Conservation (phyloP, 2,797 vertebrate species). For the Mallotus villosus region DNA sequence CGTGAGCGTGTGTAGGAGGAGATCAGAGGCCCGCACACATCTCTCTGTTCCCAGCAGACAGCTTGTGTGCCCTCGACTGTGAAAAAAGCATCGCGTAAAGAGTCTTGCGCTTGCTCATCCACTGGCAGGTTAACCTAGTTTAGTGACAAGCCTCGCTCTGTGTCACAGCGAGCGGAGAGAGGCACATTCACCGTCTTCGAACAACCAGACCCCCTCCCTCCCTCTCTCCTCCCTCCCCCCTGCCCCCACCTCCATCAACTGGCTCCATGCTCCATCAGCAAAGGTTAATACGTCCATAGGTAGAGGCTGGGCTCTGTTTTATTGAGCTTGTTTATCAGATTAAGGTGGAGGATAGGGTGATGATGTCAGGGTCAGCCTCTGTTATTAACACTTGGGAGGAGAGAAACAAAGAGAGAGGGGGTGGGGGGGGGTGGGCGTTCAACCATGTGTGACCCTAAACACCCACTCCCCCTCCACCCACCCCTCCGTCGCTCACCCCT, state of each 20-base stretch:
- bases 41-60: no score
- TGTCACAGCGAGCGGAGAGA: background rate
- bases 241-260: no score
- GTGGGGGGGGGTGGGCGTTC: slow-evolving; percentile 25
- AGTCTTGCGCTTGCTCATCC: no score
- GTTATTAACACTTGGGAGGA: slow-evolving; percentile 63
- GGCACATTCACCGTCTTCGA: background rate
- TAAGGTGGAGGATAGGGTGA: slow-evolving; percentile 27
- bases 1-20: no score
- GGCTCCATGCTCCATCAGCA: background rate
- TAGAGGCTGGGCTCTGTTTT: slow-evolving; percentile 1
- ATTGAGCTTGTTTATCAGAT: slow-evolving; percentile 34
- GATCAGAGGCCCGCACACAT: no score
- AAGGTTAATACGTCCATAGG: slow-evolving; percentile 11
- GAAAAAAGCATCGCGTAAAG: no score
- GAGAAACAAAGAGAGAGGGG: slow-evolving; percentile 60
- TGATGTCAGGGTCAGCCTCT: slow-evolving; percentile 45
- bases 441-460: slow-evolving; percentile 64
- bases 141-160: no score
- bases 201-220: background rate
- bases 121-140: no score
- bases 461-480: slow-evolving; percentile 26
- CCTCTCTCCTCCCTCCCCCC: background rate
- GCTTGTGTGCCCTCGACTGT: no score
- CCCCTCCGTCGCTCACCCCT: background rate